Conservation (phyloP, 2,888 invertebrate genomes). For the Lutraria lutraria region DNA sequence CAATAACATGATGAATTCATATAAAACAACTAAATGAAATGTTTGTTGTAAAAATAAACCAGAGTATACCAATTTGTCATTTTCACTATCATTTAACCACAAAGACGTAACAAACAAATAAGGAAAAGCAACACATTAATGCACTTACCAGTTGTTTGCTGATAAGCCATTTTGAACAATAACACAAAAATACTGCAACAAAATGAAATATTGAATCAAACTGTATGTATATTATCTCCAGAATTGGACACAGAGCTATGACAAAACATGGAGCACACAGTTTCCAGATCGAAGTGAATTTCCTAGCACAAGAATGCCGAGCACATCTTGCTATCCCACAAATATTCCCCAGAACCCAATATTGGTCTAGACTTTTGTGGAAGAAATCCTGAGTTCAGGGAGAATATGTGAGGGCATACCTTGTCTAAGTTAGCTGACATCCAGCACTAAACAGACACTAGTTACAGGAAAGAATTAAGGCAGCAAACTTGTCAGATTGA, state of each 20-base stretch:
- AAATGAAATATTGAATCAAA: not conserved
- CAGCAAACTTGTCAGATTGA: not conserved
- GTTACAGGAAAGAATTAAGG: not conserved
- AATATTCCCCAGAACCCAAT: not conserved
- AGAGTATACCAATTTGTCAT: too few relatives aligned
- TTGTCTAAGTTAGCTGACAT: not conserved
- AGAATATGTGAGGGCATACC: not conserved
- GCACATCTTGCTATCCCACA: not conserved
- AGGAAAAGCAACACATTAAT: not conserved
- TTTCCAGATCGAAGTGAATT: not conserved
- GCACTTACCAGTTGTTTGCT: not conserved
- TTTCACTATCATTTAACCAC: too few relatives aligned
- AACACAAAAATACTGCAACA: not conserved
- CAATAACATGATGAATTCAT: too few relatives aligned
- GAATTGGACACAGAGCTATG: not conserved
- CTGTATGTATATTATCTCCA: not conserved
- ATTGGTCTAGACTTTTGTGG: slow-evolving; percentile 20
- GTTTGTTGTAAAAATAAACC: too few relatives aligned
- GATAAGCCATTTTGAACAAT: slow-evolving; percentile 11
- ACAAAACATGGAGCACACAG: not conserved
- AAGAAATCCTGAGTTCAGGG: not conserved
- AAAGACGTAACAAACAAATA: not conserved
- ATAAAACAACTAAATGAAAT: too few relatives aligned
- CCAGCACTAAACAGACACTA: not conserved
- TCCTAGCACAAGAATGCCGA: not conserved